Conservation (phyloP, 2,888 invertebrate genomes). For the Drosophila multiciliata region DNA sequence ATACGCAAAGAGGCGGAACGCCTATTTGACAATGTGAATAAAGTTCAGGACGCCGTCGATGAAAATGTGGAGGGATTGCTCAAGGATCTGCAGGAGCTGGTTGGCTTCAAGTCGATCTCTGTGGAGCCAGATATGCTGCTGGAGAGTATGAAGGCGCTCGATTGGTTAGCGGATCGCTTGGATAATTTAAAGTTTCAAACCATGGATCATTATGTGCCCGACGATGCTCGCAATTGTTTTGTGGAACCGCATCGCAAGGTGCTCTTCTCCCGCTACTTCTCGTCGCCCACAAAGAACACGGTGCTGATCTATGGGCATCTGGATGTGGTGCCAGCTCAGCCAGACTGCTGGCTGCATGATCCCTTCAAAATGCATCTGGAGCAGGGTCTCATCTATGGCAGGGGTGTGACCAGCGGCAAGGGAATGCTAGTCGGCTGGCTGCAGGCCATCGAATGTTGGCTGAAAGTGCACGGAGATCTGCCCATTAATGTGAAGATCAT, state of each 20-base stretch:
- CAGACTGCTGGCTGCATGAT: constrained; percentile 44
- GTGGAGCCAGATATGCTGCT: constrained; percentile 7
- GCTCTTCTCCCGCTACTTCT: constrained; percentile 58
- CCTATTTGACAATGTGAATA: accelerated
- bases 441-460: constrained; percentile 53
- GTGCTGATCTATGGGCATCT: constrained; percentile 50
- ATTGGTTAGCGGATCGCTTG: constrained; percentile 36
- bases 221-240: constrained; percentile 19
- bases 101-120: constrained; percentile 39
- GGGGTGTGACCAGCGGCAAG: constrained; percentile 58
- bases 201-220: constrained; percentile 7
- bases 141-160: constrained; percentile 35
- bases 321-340: constrained; percentile 45
- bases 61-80: constrained; percentile 4
- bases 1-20: not conserved
- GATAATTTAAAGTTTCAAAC: constrained; percentile 31
- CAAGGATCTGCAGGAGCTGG: constrained; percentile 22
- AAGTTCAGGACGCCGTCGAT: constrained; percentile 18
- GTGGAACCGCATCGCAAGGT: constrained; percentile 25
- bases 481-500: constrained; percentile 58
- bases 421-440: constrained; percentile 59
- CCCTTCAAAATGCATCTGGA: constrained; percentile 36
- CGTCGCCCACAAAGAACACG: constrained; percentile 52
- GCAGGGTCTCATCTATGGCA: constrained; percentile 41
- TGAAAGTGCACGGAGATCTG: constrained; percentile 33